Conservation (phyloP, 2,113 vertebrate species). For the Scatophagus argus region DNA sequence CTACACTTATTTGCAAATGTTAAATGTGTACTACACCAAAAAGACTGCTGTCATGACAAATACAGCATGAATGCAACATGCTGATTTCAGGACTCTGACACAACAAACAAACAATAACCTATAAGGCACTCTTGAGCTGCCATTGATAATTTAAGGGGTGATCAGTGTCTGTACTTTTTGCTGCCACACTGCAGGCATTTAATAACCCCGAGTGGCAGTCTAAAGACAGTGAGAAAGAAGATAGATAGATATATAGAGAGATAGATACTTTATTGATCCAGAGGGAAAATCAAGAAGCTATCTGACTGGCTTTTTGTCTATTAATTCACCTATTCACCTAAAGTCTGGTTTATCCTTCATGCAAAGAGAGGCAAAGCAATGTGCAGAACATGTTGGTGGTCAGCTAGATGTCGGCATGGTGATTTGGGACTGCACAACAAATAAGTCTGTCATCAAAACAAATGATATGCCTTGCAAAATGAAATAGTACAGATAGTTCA, state of each 20-base stretch:
- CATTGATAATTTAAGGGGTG: not conserved
- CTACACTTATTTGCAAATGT: not conserved
- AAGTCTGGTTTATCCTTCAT: not conserved
- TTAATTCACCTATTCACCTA: not conserved
- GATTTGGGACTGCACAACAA: not conserved
- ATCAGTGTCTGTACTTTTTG: not conserved
- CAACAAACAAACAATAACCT: not conserved
- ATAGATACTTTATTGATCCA: too few relatives aligned
- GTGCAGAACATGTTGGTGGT: not conserved
- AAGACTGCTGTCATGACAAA: not conserved
- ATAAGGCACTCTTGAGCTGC: not conserved
- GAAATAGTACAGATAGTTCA: not conserved
- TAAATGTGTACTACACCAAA: not conserved
- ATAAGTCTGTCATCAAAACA: not conserved
- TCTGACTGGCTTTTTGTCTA: not conserved
- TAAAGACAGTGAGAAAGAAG: not conserved
- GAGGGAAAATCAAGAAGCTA: too few relatives aligned
- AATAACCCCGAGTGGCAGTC: not conserved
- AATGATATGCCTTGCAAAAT: not conserved
- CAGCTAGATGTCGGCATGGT: not conserved
- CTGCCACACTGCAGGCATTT: not conserved
- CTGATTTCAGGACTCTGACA: not conserved
- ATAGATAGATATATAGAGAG: too few relatives aligned
- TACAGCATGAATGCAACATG: constrained; percentile 1
- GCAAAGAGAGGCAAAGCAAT: constrained; percentile 1